Evolutionary conservation across 2,797 vertebrate genomes (phyloP).

Genomic region (Neostethus bicornis): DNA sequence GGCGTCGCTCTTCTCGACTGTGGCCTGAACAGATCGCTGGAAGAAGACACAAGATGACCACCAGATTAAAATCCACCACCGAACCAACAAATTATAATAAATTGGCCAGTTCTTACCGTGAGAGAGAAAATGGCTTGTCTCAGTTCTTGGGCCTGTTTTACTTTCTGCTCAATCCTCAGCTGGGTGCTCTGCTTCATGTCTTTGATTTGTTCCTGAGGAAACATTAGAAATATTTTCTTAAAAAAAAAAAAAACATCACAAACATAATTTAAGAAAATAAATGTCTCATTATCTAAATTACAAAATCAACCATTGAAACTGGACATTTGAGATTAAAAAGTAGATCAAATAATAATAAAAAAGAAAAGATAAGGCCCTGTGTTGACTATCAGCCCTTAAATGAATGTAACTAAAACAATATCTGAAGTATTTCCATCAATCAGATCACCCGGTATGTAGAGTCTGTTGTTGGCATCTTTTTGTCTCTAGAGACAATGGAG

Average conservation of each 20-base stretch:
- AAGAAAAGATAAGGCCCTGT: too few relatives aligned
- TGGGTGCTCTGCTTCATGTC: constrained; percentile 74
- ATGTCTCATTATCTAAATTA: not conserved
- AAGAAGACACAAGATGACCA: not conserved
- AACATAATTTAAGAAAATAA: too few relatives aligned
- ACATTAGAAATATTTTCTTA: not conserved
- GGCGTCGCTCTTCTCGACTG: constrained; percentile 69
- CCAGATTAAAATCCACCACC: too few relatives aligned
- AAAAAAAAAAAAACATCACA: too few relatives aligned
- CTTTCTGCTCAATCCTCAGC: constrained; percentile 70
- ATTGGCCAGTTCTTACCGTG: constrained; percentile 62
- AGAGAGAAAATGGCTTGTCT: constrained; percentile 74
- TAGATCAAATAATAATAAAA: too few relatives aligned
- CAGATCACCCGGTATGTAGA: too few relatives aligned
- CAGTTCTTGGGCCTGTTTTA: constrained; percentile 76
- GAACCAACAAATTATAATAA: not conserved
- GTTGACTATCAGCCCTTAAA: too few relatives aligned
- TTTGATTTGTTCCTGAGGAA: constrained; percentile 64
- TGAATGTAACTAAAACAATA: too few relatives aligned
- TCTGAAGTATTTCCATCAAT: too few relatives aligned
- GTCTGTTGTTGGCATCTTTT: too few relatives aligned
- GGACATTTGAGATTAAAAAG: not conserved
- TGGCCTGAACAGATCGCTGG: constrained; percentile 73
- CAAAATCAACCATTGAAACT: not conserved
- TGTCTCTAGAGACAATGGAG: too few relatives aligned